Evolutionary conservation across 2,888 invertebrate genomes (phyloP).

Genomic region (Acronicta alni): DNA sequence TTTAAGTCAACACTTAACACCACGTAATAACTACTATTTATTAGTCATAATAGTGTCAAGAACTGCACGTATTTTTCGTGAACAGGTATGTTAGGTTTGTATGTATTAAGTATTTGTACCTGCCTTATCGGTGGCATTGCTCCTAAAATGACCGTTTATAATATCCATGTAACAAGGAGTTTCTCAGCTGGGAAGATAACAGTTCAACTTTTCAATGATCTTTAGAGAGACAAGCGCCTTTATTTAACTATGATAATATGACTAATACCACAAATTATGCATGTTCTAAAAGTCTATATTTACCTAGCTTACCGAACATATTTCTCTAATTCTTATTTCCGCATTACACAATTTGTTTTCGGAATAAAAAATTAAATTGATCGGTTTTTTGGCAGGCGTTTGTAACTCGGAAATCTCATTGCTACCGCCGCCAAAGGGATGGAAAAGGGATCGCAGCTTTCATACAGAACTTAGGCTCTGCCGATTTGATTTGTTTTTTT

Average conservation of each 20-base stretch:
- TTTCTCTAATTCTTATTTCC: too few species aligned
- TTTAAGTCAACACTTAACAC: neutral
- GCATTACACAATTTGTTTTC: too few species aligned
- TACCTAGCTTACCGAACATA: neutral
- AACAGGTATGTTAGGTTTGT: constrained; percentile 7
- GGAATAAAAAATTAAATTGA: too few species aligned
- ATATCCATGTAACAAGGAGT: constrained; percentile 23
- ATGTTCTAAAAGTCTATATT: neutral
- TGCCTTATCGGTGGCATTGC: constrained; percentile 29
- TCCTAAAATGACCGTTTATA: neutral
- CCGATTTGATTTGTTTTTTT: too few species aligned
- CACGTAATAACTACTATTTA: neutral
- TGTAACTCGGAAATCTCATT: too few species aligned
- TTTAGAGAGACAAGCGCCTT: constrained; percentile 5
- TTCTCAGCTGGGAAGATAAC: constrained; percentile 24
- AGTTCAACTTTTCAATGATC: constrained; percentile 10
- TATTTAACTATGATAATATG: neutral
- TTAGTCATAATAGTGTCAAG: neutral
- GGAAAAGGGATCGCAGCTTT: too few species aligned
- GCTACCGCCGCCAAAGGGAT: too few species aligned
- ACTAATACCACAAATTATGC: constrained; percentile 2
- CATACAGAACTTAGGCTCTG: too few species aligned
- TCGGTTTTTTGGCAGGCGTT: too few species aligned
- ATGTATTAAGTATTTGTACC: constrained; percentile 19
- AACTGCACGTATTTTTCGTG: constrained; percentile 8